phyloP scores from a whole-genome alignment of 2,113 vertebrate genomes.

The Vimba vimba region DNA sequence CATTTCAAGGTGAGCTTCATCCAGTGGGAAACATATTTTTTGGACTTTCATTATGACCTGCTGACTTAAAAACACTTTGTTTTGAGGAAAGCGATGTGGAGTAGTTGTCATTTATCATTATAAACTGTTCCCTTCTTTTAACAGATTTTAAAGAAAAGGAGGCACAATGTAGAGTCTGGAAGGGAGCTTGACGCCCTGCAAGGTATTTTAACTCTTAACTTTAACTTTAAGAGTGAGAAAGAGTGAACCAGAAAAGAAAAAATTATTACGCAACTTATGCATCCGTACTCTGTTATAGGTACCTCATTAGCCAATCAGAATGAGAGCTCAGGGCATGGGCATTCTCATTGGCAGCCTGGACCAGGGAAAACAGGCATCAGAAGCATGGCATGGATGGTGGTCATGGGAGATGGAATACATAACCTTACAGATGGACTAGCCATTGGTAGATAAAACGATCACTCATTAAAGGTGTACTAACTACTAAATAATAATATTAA shows the following conservation, averaged over 20 bases:
- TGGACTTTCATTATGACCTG: not conserved
- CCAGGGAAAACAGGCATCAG: constrained; percentile 30
- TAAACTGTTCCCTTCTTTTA: not conserved
- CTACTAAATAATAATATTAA: not conserved
- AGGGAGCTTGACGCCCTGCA: constrained; percentile 45
- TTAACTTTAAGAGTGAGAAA: not conserved
- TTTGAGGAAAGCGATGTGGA: not conserved
- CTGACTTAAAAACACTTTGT: not conserved
- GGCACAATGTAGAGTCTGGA: constrained; percentile 25
- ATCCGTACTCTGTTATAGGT: constrained; percentile 34
- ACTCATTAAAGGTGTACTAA: not conserved
- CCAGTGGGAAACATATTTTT: not conserved
- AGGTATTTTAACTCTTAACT: constrained; percentile 14
- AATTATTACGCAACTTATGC: not conserved
- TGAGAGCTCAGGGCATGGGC: constrained; percentile 31
- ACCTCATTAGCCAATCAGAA: constrained; percentile 20
- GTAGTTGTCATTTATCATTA: not conserved
- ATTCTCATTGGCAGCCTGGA: constrained; percentile 42
- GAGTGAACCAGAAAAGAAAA: constrained; percentile 2
- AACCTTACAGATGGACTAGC: constrained; percentile 75
- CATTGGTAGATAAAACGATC: constrained; percentile 70
- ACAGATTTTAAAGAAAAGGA: constrained; percentile 49
- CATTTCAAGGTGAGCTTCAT: constrained; percentile 51
- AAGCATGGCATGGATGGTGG: constrained; percentile 63
- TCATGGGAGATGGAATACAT: constrained; percentile 64